phyloP scores from a whole-genome alignment of 1,140 invertebrate species.

The Lethocerus indicus region DNA sequence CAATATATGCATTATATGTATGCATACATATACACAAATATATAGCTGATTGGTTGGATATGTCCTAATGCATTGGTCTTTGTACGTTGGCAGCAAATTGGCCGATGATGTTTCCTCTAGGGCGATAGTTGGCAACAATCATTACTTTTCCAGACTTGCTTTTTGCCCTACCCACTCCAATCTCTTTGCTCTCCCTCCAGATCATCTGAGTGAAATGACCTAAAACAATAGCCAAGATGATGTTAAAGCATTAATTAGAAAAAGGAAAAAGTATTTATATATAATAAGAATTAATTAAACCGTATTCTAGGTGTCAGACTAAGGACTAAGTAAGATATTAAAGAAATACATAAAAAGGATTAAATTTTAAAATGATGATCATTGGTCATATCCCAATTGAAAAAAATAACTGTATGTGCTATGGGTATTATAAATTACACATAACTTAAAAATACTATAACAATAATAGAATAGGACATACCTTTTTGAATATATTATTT shows the following conservation, averaged over 20 bases:
- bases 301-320: too few species aligned
- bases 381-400: too few species aligned
- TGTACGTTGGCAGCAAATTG: slow-evolving; percentile 59
- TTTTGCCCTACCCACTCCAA: slow-evolving; percentile 60
- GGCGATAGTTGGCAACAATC: slow-evolving; percentile 73
- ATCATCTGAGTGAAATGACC: slow-evolving; percentile 59
- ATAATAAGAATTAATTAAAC: neutral
- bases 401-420: too few species aligned
- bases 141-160: slow-evolving; percentile 51
- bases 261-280: neutral
- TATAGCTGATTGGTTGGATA: neutral
- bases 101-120: slow-evolving; percentile 69
- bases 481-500: too few species aligned
- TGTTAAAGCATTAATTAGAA: neutral
- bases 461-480: too few species aligned
- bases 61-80: slow-evolving; percentile 20
- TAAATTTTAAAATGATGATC: too few species aligned
- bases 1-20: too few species aligned
- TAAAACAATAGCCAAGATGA: slow-evolving; percentile 11
- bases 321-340: too few species aligned
- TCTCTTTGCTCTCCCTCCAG: slow-evolving; percentile 55
- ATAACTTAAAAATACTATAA: neutral
- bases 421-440: too few species aligned
- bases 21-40: neutral
- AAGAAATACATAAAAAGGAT: too few species aligned